Percentiles rank a stretch among this genome's conserved stretches.
Conservation (phyloP, 2,888 invertebrate species). For the Alitta virens region DNA sequence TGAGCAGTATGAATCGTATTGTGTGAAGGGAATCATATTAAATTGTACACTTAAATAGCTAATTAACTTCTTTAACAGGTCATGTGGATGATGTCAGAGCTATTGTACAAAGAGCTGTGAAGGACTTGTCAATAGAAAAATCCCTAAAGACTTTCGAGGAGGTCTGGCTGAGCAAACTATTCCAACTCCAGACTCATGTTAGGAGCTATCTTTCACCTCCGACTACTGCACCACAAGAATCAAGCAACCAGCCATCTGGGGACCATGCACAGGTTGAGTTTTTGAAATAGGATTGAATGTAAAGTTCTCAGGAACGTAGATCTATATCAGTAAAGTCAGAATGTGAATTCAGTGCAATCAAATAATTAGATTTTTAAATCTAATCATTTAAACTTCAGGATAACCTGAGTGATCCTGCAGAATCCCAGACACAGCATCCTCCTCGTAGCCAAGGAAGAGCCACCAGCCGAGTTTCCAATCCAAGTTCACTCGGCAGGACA, state of each 20-base stretch:
- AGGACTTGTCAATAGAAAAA: slow-evolving; percentile 54
- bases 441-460: slow-evolving; percentile 39
- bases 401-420: slow-evolving; percentile 43
- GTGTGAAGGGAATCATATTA: too few relatives aligned
- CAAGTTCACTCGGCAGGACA: slow-evolving; percentile 33
- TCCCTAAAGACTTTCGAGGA: slow-evolving; percentile 57
- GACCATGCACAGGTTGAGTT: slow-evolving; percentile 6
- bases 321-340: background rate
- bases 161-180: slow-evolving; percentile 57
- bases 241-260: background rate
- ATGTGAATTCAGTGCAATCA: background rate
- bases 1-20: too few relatives aligned
- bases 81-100: slow-evolving; percentile 55
- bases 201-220: slow-evolving; percentile 8
- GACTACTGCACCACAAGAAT: background rate
- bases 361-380: background rate
- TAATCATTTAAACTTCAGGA: slow-evolving; percentile 37
- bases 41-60: too few relatives aligned
- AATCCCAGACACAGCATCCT: slow-evolving; percentile 9
- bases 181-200: slow-evolving; percentile 44
- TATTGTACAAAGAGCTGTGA: slow-evolving; percentile 56
- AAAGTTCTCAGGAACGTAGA: background rate
- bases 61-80: slow-evolving; percentile 32
- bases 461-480: slow-evolving; percentile 48
- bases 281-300: background rate